Percentiles rank a stretch among this genome's conserved stretches.
These are phyloP conservation scores for Bruchidius siliquastri DNA, from an alignment of 2,888 invertebrate species.

Conservation along the genomic window DNA sequence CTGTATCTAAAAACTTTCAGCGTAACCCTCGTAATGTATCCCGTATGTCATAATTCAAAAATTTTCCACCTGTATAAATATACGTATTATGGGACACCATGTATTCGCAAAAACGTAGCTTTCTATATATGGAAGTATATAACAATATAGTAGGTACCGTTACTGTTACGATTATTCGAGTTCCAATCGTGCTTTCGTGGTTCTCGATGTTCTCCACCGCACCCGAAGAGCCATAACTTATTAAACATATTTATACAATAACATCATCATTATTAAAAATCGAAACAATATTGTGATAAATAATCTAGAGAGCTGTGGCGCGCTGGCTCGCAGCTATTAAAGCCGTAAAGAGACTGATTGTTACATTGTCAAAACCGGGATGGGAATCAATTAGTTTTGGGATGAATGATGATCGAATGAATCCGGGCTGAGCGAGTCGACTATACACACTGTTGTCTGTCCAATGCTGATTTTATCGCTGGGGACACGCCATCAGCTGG, in stretches of 20 bases:
- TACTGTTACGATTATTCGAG: background rate
- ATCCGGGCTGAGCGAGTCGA: background rate
- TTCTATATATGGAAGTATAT: too few species aligned
- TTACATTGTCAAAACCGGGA: slow-evolving; percentile 1
- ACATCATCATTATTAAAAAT: background rate
- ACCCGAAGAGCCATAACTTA: background rate
- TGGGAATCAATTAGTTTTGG: slow-evolving; percentile 1
- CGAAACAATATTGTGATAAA: background rate
- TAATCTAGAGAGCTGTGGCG: background rate
- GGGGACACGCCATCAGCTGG: background rate
- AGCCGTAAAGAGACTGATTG: background rate
- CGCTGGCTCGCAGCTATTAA: background rate
- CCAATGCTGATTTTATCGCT: slow-evolving; percentile 1
- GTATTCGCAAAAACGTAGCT: too few species aligned
- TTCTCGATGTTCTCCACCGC: background rate
- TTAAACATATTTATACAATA: background rate
- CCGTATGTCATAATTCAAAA: too few species aligned
- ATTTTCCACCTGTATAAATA: too few species aligned
- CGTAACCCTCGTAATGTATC: too few species aligned
- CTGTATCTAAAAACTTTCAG: too few species aligned
- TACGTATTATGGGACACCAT: too few species aligned
- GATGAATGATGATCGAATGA: background rate
- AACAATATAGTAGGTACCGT: background rate
- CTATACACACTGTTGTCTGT: background rate
- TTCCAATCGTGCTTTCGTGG: background rate